Conservation (phyloP, 2,113 vertebrate species). For the Erpornis zantholeuca region DNA sequence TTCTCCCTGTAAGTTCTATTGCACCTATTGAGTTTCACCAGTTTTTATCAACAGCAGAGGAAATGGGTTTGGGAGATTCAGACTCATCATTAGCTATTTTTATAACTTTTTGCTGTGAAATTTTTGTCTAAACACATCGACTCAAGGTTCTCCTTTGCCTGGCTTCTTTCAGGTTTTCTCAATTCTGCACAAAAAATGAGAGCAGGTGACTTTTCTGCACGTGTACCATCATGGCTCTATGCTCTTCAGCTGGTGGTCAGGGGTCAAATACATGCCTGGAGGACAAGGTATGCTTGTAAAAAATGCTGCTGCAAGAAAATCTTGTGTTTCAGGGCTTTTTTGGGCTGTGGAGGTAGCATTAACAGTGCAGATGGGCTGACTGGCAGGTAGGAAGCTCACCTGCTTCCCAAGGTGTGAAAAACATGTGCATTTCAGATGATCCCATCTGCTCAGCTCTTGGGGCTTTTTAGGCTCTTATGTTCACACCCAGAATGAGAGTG, state of each 20-base stretch:
- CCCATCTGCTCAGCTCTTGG: neutral
- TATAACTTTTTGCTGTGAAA: neutral
- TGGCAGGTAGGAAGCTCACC: neutral
- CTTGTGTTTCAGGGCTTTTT: neutral
- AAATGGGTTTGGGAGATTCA: neutral
- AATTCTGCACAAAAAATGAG: slow-evolving; percentile 81
- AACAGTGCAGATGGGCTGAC: neutral
- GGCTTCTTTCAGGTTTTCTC: slow-evolving; percentile 77
- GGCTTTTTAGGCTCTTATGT: neutral
- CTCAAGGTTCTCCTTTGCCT: neutral
- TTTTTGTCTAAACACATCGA: neutral
- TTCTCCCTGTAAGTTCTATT: neutral
- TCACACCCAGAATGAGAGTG: neutral
- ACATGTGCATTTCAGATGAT: neutral
- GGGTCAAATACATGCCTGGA: slow-evolving; percentile 80
- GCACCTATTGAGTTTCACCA: neutral
- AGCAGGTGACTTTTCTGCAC: slow-evolving; percentile 82
- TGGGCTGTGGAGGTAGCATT: neutral
- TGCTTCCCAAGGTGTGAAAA: slow-evolving; percentile 1
- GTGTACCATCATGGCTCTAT: slow-evolving; percentile 82
- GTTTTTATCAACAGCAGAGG: neutral
- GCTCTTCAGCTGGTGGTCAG: slow-evolving; percentile 82
- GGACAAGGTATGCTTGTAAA: slow-evolving; percentile 74
- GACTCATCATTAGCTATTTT: neutral
- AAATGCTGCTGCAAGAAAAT: neutral